These are phyloP conservation scores for Gallinago jamesoni DNA, from an alignment of 2,113 vertebrate species.

Conservation along the genomic window DNA sequence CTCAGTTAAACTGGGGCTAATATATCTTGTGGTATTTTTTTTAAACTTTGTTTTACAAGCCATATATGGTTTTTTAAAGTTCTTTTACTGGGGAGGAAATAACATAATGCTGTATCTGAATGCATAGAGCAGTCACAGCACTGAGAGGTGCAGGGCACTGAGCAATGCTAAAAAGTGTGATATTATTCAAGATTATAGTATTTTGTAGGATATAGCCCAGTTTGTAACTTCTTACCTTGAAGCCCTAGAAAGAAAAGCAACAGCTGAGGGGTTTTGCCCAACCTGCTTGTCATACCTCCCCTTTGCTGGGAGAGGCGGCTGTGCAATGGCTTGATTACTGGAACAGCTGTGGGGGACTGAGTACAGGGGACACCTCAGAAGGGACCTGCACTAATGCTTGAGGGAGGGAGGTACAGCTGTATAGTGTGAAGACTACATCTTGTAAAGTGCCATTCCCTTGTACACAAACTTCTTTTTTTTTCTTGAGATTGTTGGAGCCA, in stretches of 20 bases:
- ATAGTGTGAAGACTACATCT: background rate
- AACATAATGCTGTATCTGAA: background rate
- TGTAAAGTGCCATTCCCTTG: background rate
- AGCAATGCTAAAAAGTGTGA: background rate
- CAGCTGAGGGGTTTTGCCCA: background rate
- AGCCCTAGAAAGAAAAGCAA: background rate
- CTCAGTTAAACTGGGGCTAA: background rate
- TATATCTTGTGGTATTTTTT: background rate
- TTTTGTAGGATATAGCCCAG: background rate
- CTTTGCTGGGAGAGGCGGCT: background rate
- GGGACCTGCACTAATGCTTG: background rate
- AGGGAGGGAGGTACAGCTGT: background rate
- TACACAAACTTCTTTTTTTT: background rate
- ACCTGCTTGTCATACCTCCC: background rate
- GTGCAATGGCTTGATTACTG: background rate
- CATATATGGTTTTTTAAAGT: background rate
- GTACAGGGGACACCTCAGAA: background rate
- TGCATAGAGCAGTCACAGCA: fast-evolving
- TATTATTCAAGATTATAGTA: background rate
- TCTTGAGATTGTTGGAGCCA: background rate
- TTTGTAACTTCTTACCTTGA: background rate
- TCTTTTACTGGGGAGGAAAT: background rate
- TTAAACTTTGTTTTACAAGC: background rate
- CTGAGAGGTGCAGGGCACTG: background rate
- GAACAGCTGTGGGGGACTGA: background rate